phyloP scores from a whole-genome alignment of 2,797 vertebrate genomes.

The Benthosema pterotum region DNA sequence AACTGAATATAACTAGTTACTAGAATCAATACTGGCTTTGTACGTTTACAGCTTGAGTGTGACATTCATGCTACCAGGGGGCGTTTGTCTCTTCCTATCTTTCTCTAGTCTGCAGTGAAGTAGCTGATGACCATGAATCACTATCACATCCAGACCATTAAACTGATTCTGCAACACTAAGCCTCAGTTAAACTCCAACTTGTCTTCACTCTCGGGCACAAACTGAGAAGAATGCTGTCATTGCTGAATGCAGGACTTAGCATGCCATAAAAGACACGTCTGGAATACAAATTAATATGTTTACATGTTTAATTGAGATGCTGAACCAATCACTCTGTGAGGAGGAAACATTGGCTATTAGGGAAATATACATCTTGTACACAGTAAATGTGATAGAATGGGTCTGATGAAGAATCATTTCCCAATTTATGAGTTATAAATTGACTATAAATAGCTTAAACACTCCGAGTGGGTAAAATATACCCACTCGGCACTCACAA shows the following conservation, averaged over 20 bases:
- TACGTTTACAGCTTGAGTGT: conserved; percentile 38
- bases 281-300: not conserved
- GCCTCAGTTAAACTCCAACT: conserved; percentile 13
- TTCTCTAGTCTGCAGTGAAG: conserved; percentile 34
- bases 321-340: not conserved
- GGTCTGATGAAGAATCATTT: too few species aligned
- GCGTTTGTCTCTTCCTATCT: conserved; percentile 1
- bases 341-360: not conserved
- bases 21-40: conserved; percentile 63
- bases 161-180: conserved; percentile 16
- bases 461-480: too few species aligned
- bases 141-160: conserved; percentile 20
- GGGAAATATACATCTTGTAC: not conserved
- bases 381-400: not conserved
- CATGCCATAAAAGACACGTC: not conserved
- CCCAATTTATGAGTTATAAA: too few species aligned
- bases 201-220: conserved; percentile 16
- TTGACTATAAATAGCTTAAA: too few species aligned
- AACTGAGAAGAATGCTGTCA: not conserved
- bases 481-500: too few species aligned
- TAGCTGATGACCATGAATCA: conserved; percentile 41
- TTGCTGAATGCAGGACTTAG: not conserved
- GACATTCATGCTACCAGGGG: conserved; percentile 47
- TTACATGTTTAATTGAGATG: conserved; percentile 1
- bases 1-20: conserved; percentile 35